Conservation (phyloP, 2,797 vertebrate genomes). For the Eulemur mongoz region DNA sequence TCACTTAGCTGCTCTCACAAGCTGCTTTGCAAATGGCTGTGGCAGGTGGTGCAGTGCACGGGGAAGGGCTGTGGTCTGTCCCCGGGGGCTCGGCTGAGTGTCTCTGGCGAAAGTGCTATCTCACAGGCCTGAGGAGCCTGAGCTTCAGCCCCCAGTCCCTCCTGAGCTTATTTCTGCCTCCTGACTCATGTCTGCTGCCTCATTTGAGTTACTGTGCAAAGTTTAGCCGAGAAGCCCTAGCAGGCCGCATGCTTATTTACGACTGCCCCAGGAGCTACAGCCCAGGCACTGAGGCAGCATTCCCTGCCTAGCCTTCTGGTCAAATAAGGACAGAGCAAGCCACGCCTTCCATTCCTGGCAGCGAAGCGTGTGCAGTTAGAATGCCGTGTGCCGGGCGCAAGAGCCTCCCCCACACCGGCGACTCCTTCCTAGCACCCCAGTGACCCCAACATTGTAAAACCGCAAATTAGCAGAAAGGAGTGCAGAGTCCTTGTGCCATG, state of each 20-base stretch:
- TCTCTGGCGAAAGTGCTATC: slow-evolving; percentile 29
- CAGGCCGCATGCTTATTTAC: slow-evolving; percentile 48
- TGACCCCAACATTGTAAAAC: neutral
- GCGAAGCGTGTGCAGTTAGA: neutral
- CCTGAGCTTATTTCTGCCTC: slow-evolving; percentile 53
- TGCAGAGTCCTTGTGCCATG: neutral
- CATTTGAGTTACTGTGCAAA: slow-evolving; percentile 72
- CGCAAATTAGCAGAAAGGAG: neutral
- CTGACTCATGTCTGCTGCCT: slow-evolving; percentile 69
- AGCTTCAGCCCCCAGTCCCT: neutral
- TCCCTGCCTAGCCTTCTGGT: slow-evolving; percentile 62
- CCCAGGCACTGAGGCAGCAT: neutral
- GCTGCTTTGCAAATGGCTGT: slow-evolving; percentile 61
- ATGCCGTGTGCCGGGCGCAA: neutral
- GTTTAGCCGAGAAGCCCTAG: slow-evolving; percentile 63
- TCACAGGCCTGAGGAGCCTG: neutral
- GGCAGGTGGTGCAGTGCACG: slow-evolving; percentile 44
- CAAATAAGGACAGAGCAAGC: slow-evolving; percentile 75
- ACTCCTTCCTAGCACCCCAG: neutral
- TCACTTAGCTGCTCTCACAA: slow-evolving; percentile 32
- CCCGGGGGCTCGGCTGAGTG: neutral
- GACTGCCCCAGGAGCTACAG: neutral
- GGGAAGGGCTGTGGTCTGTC: slow-evolving; percentile 49
- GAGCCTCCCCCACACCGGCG: neutral
- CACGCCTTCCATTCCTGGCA: slow-evolving; percentile 69